Conservation (phyloP, 2,888 invertebrate species). For the Anthoptus insignis region DNA sequence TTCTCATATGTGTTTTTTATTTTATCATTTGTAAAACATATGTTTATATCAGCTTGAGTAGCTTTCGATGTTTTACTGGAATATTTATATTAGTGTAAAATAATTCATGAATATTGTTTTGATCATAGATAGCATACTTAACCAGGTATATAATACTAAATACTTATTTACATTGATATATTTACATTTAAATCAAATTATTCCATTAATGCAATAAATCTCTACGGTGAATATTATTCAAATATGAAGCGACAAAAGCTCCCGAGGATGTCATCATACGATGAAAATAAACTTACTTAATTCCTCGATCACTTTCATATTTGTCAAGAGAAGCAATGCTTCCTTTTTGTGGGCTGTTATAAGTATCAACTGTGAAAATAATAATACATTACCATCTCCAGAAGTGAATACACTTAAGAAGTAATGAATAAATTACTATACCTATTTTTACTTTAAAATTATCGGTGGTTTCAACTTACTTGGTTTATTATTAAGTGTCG, state of each 20-base stretch:
- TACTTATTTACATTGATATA: no score
- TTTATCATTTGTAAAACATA: constrained; percentile 38
- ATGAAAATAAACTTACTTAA: constrained; percentile 21
- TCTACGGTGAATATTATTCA: no score
- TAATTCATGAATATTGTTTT: no score
- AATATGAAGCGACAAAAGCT: no score
- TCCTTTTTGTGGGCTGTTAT: neutral
- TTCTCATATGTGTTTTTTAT: constrained; percentile 35
- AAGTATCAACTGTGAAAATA: constrained; percentile 22
- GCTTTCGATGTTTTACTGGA: constrained; percentile 63
- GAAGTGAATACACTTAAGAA: no score
- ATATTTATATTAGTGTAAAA: no score
- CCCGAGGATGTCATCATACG: no score
- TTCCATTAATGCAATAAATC: no score
- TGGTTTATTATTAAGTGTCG: constrained; percentile 67
- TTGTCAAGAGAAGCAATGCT: neutral
- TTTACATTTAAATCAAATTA: no score
- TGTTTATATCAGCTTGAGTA: constrained; percentile 67
- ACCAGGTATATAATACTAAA: constrained; percentile 8
- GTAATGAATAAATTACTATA: no score
- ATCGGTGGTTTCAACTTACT: constrained; percentile 54
- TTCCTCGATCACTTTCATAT: constrained; percentile 3
- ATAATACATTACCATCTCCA: no score
- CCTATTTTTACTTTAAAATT: neutral
- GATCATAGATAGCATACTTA: neutral